Percentiles rank a stretch among this genome's conserved stretches.
Conservation (phyloP, 2,113 vertebrate genomes). For the Grammomys dolichurus region DNA sequence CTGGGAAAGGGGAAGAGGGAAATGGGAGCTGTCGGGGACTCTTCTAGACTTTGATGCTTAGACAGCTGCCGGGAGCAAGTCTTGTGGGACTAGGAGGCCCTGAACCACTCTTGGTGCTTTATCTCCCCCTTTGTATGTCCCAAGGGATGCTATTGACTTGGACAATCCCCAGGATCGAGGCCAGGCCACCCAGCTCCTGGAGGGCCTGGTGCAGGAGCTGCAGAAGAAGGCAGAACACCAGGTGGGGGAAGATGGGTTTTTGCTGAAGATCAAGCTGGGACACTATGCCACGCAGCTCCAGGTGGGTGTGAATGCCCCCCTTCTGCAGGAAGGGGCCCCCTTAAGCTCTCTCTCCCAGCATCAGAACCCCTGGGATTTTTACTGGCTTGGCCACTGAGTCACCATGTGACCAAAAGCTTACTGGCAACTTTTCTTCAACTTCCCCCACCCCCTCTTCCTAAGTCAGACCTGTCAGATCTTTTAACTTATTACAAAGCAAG, state of each 20-base stretch:
- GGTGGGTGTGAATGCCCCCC: slow-evolving; percentile 80
- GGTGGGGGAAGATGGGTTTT: slow-evolving; percentile 96
- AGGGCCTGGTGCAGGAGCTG: slow-evolving; percentile 96
- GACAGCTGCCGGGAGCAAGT: neutral
- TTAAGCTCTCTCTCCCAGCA: slow-evolving; percentile 19
- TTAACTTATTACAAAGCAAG: slow-evolving; percentile 13
- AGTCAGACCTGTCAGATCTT: slow-evolving; percentile 40
- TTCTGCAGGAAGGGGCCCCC: neutral
- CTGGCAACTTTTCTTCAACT: slow-evolving; percentile 56
- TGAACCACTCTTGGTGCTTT: neutral
- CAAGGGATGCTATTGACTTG: slow-evolving; percentile 95
- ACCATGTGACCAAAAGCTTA: slow-evolving; percentile 45
- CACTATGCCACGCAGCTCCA: slow-evolving; percentile 97
- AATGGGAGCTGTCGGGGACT: slow-evolving; percentile 24
- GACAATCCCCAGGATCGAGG: slow-evolving; percentile 97
- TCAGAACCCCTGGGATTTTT: slow-evolving; percentile 66
- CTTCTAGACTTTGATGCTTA: slow-evolving; percentile 25
- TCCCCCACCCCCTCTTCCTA: slow-evolving; percentile 74
- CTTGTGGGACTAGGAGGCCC: neutral
- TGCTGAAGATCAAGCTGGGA: slow-evolving; percentile 98
- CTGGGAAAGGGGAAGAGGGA: slow-evolving; percentile 70
- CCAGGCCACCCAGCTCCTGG: slow-evolving; percentile 93
- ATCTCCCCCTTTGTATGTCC: neutral
- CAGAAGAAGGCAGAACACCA: slow-evolving; percentile 99
- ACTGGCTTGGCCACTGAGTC: slow-evolving; percentile 76